These are phyloP conservation scores for Tigriopus californicus DNA, from an alignment of 2,888 invertebrate genomes.

Conservation along the genomic window DNA sequence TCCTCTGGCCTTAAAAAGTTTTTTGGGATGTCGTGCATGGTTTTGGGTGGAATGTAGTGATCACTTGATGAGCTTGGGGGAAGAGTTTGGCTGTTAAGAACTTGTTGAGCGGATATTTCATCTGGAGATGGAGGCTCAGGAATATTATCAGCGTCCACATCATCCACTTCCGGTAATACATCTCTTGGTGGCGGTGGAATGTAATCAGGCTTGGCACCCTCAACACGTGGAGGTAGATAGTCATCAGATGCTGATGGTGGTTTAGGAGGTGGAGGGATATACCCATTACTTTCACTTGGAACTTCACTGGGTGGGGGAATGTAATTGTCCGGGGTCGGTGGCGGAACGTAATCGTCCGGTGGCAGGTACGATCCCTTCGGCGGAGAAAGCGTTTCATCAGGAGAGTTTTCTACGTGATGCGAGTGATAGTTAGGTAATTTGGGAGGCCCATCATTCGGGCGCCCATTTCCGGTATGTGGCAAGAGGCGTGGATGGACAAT, in stretches of 20 bases:
- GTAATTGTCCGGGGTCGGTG: not conserved
- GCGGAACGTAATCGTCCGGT: not conserved
- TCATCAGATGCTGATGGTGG: too few species aligned
- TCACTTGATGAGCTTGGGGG: conserved; percentile 1
- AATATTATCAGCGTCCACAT: not conserved
- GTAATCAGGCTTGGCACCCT: not conserved
- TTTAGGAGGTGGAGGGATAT: not conserved
- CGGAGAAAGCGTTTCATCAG: too few species aligned
- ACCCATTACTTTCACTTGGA: not conserved
- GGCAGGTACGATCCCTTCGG: not conserved
- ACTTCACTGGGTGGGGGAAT: not conserved
- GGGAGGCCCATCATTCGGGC: too few species aligned
- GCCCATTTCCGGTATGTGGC: too few species aligned
- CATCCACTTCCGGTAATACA: not conserved
- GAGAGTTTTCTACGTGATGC: too few species aligned
- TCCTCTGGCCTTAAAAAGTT: conserved; percentile 13
- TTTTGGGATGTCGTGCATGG: conserved; percentile 9
- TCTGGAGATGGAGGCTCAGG: not conserved
- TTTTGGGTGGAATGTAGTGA: conserved; percentile 14
- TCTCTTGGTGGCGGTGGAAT: not conserved
- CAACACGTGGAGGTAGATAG: not conserved
- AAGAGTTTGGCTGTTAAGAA: conserved; percentile 9
- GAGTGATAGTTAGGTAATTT: too few species aligned
- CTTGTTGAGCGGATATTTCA: not conserved
- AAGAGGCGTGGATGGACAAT: too few species aligned